Evolutionary conservation across 2,888 invertebrate genomes (phyloP).

Genomic region (Aleiodes testaceus): DNA sequence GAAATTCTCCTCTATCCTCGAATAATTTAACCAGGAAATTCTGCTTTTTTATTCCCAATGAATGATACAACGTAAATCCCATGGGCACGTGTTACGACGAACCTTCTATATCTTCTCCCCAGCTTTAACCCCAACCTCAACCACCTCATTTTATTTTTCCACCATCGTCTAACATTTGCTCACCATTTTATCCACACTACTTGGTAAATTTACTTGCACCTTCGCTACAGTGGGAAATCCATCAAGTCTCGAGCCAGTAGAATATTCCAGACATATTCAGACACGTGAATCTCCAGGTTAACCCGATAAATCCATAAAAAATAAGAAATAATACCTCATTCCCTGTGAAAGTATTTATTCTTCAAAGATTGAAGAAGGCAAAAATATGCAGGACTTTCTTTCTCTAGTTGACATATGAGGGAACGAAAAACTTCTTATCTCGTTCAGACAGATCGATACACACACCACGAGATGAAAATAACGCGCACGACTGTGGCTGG

Average conservation of each 20-base stretch:
- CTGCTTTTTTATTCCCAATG: no score
- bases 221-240: background rate
- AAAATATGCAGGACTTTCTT: constrained; percentile 7
- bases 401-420: constrained; percentile 7
- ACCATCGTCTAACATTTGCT: background rate
- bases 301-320: no score
- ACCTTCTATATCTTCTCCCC: no score
- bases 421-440: constrained; percentile 33
- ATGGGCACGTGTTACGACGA: no score
- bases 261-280: background rate
- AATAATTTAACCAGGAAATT: no score
- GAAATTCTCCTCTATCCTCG: no score
- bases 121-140: background rate
- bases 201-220: constrained; percentile 12
- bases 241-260: constrained; percentile 1
- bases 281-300: no score
- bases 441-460: constrained; percentile 34
- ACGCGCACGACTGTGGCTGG: constrained; percentile 7
- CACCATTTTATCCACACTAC: background rate
- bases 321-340: no score
- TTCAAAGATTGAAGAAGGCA: no score
- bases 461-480: constrained; percentile 23
- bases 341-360: background rate
- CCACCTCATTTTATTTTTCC: background rate
- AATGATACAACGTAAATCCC: no score